Evolutionary conservation across 2,113 vertebrate genomes (phyloP).

Genomic region (Dicerorhinus sumatrensis): DNA sequence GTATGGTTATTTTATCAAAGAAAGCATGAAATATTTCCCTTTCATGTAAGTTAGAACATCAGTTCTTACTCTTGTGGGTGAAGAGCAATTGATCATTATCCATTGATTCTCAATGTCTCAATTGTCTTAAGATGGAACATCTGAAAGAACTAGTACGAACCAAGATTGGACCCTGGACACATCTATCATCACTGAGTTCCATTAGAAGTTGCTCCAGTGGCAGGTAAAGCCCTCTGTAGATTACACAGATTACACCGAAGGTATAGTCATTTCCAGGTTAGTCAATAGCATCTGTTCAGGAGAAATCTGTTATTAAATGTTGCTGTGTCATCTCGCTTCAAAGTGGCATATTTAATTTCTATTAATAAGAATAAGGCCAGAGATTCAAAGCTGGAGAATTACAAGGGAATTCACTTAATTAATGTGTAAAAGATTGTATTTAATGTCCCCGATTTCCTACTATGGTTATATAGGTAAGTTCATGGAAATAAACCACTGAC

Average conservation of each 20-base stretch:
- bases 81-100: background rate
- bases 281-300: background rate
- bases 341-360: background rate
- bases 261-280: background rate
- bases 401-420: background rate
- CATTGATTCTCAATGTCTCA: background rate
- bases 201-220: background rate
- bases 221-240: rapidly evolving
- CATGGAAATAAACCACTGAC: background rate
- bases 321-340: background rate
- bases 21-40: background rate
- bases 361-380: background rate
- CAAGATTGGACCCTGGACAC: background rate
- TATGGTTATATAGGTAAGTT: background rate
- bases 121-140: background rate
- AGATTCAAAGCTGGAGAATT: background rate
- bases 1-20: background rate
- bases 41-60: background rate
- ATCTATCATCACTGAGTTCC: background rate
- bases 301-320: background rate
- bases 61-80: background rate
- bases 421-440: background rate
- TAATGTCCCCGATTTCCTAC: background rate
- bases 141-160: background rate
- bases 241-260: background rate